Percentiles rank a stretch among this genome's conserved stretches.
Evolutionary conservation across 2,888 invertebrate genomes (phyloP).

Genomic region (Carterocephalus palaemon): DNA sequence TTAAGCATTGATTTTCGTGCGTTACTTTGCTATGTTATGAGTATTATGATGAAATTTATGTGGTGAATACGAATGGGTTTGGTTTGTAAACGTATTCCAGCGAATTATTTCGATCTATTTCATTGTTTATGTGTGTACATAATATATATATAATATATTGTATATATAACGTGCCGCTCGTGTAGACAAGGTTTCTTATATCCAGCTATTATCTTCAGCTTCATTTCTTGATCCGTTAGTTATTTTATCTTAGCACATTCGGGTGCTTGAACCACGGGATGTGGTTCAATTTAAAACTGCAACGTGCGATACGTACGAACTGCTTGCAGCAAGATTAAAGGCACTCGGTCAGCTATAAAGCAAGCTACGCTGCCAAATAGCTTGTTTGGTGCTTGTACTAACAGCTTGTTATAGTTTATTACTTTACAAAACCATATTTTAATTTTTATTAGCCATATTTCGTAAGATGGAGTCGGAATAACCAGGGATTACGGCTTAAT

Average conservation of each 20-base stretch:
- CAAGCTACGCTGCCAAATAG: slow-evolving; percentile 19
- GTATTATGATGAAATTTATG: no score
- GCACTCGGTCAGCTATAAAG: slow-evolving; percentile 19
- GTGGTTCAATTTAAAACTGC: slow-evolving; percentile 14
- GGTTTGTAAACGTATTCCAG: no score
- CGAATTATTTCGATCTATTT: no score
- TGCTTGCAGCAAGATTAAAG: slow-evolving; percentile 21
- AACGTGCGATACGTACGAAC: slow-evolving; percentile 20
- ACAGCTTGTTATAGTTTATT: slow-evolving; percentile 21
- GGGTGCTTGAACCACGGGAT: slow-evolving; percentile 1
- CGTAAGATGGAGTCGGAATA: slow-evolving; percentile 16
- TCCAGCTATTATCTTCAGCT: not conserved
- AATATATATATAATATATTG: no score
- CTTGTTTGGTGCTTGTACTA: slow-evolving; percentile 25
- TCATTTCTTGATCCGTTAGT: not conserved
- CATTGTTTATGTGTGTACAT: no score
- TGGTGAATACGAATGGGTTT: no score
- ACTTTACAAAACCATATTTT: slow-evolving; percentile 24
- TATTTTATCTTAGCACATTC: no score
- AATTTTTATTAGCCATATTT: slow-evolving; percentile 26
- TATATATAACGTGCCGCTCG: no score
- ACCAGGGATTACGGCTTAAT: slow-evolving; percentile 12
- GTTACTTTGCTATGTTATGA: no score
- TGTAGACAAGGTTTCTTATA: no score
- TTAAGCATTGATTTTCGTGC: no score